These are phyloP conservation scores for Typhlichthys eigenmanni DNA, from an alignment of 2,797 vertebrate genomes.

Conservation along the genomic window DNA sequence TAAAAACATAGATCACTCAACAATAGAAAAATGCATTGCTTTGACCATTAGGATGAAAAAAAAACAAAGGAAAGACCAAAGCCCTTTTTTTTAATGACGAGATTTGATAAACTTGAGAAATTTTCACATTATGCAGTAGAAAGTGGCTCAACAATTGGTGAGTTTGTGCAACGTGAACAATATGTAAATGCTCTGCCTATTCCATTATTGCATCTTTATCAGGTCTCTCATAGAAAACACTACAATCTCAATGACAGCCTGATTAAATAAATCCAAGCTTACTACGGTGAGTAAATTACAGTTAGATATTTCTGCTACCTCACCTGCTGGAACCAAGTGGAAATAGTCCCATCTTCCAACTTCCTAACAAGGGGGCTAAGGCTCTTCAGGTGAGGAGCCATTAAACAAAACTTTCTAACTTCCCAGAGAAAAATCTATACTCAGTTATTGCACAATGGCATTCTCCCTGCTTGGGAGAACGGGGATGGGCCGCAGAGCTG, in stretches of 20 bases:
- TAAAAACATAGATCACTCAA: conserved; percentile 10
- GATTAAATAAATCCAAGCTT: conserved; percentile 6
- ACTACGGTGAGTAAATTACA: conserved; percentile 2
- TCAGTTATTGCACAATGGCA: conserved; percentile 71
- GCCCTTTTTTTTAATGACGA: background rate
- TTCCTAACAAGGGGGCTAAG: conserved; percentile 53
- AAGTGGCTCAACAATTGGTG: too few species aligned
- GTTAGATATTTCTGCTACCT: conserved; percentile 50
- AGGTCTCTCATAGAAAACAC: background rate
- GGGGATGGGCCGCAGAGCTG: conserved; percentile 65
- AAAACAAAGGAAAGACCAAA: background rate
- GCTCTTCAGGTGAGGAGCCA: conserved; percentile 68
- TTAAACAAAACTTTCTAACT: conserved; percentile 75
- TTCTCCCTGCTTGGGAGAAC: conserved; percentile 62
- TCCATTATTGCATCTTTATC: too few species aligned
- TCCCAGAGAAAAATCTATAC: conserved; percentile 76
- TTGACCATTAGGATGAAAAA: background rate
- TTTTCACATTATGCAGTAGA: too few species aligned
- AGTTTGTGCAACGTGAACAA: background rate
- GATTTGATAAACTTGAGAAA: too few species aligned
- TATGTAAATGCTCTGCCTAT: background rate
- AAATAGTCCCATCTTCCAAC: conserved; percentile 52
- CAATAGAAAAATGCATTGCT: conserved; percentile 3
- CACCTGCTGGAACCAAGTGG: conserved; percentile 24
- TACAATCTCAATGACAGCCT: background rate